These are phyloP conservation scores for Aurelia aurita DNA, from an alignment of 30 jellyfish, hydroid and myxozoan genomes.

Conservation along the genomic window DNA sequence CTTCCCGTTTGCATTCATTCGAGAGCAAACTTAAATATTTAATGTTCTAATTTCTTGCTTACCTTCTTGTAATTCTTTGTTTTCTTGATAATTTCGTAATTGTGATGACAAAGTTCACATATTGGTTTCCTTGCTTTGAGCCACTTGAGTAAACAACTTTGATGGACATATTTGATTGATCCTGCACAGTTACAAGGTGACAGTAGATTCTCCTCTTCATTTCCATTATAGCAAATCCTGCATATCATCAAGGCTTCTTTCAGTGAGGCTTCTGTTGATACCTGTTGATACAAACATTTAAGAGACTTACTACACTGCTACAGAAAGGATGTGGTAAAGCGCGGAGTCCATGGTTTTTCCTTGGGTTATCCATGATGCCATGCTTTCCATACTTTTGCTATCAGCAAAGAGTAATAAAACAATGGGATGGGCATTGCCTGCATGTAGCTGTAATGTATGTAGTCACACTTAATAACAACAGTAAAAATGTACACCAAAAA, in stretches of 20 bases:
- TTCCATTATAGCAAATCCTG: conserved; percentile 81
- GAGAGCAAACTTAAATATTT: neutral
- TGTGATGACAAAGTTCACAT: conserved; percentile 86
- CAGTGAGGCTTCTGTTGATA: neutral
- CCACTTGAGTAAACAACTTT: conserved; percentile 87
- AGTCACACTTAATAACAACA: no score
- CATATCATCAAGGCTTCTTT: conserved; percentile 40
- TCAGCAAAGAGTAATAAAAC: no score
- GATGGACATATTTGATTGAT: conserved; percentile 83
- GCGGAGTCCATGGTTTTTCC: no score
- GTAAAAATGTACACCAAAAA: no score
- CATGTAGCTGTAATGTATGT: no score
- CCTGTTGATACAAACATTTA: no score
- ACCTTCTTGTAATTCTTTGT: conserved; percentile 73
- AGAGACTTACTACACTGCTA: no score
- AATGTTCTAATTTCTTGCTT: neutral
- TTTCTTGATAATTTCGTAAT: conserved; percentile 60
- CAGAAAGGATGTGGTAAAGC: no score
- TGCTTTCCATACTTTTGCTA: no score
- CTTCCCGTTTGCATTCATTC: neutral
- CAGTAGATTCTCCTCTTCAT: conserved; percentile 74
- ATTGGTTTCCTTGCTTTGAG: conserved; percentile 67
- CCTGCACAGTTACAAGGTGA: conserved; percentile 95
- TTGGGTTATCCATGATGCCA: no score
- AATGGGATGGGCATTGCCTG: no score